Evolutionary conservation across 1,140 invertebrate genomes (phyloP).

Genomic region (Plectrocnemia conspersa): DNA sequence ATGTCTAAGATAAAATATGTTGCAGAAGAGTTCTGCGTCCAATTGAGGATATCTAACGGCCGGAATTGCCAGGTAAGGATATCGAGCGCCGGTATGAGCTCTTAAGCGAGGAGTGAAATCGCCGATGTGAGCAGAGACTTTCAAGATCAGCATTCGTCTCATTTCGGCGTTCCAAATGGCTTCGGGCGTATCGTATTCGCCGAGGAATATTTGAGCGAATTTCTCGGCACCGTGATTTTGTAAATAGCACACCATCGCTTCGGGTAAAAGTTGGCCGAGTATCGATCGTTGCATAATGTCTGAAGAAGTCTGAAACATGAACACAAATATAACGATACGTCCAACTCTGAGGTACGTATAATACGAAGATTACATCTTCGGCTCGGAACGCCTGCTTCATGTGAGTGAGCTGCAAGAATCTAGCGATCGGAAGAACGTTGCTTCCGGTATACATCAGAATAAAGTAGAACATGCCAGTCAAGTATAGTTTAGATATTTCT

Average conservation of each 20-base stretch:
- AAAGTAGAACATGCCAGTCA: constrained; percentile 97
- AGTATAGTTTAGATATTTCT: constrained; percentile 86
- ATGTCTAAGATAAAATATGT: constrained; percentile 96
- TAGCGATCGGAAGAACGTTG: constrained; percentile 92
- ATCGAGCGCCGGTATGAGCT: constrained; percentile 91
- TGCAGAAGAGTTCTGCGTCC: constrained; percentile 95
- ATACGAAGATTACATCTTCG: constrained; percentile 70
- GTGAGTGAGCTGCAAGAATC: constrained; percentile 91
- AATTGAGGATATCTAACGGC: constrained; percentile 92
- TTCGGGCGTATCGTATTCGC: constrained; percentile 99
- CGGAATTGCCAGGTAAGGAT: constrained; percentile 96
- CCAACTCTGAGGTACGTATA: too few relatives aligned
- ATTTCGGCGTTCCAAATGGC: constrained; percentile 93
- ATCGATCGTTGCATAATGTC: constrained; percentile 84
- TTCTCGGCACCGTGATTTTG: constrained; percentile 98
- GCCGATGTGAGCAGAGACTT: constrained; percentile 92
- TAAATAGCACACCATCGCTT: constrained; percentile 98
- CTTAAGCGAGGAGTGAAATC: constrained; percentile 92
- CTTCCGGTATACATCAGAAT: constrained; percentile 99
- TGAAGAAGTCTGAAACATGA: constrained; percentile 62
- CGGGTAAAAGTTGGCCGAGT: constrained; percentile 89
- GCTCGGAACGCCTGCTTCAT: constrained; percentile 89
- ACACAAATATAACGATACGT: too few relatives aligned
- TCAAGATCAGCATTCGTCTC: constrained; percentile 92
- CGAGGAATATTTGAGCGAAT: constrained; percentile 98